phyloP scores from a whole-genome alignment of 2,888 invertebrate species.

The Neelides folsomi region DNA sequence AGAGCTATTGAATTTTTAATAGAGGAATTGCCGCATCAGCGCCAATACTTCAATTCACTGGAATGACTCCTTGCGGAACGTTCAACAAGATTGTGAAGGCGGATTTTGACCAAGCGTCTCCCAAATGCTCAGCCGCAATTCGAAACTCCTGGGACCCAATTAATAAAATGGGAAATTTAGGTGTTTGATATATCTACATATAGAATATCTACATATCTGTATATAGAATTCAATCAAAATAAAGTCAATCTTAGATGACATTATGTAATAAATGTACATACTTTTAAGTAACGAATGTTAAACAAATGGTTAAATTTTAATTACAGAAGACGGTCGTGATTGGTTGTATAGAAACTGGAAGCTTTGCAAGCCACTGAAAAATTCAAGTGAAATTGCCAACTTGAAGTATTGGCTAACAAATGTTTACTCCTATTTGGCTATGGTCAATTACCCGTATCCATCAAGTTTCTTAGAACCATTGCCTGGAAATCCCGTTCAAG shows the following conservation, averaged over 20 bases:
- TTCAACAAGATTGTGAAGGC: conserved; percentile 66
- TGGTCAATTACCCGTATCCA: conserved; percentile 90
- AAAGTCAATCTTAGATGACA: background rate
- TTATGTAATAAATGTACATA: too few relatives aligned
- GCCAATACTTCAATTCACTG: conserved; percentile 74
- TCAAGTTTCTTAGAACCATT: conserved; percentile 66
- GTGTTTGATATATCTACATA: too few relatives aligned
- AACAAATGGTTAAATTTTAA: conserved; percentile 35
- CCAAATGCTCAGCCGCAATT: conserved; percentile 57
- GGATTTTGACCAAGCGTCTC: conserved; percentile 49
- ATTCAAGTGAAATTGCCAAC: conserved; percentile 42
- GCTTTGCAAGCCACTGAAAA: conserved; percentile 57
- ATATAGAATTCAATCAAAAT: too few relatives aligned
- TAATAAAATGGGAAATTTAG: conserved; percentile 41
- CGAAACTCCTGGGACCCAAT: conserved; percentile 63
- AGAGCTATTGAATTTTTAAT: conserved; percentile 9
- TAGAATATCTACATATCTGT: too few relatives aligned
- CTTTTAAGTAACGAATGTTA: conserved; percentile 3
- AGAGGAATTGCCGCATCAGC: conserved; percentile 87
- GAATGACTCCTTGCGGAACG: conserved; percentile 61
- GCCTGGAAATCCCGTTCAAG: conserved; percentile 70
- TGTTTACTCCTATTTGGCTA: conserved; percentile 67
- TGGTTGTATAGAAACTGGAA: conserved; percentile 60
- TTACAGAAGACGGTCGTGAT: conserved; percentile 51
- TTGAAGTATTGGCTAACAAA: conserved; percentile 58